Evolutionary conservation across 2,888 invertebrate genomes (phyloP), one percentile per base, ranked within the genome.

Genomic region (Laspeyria flexula): DNA sequence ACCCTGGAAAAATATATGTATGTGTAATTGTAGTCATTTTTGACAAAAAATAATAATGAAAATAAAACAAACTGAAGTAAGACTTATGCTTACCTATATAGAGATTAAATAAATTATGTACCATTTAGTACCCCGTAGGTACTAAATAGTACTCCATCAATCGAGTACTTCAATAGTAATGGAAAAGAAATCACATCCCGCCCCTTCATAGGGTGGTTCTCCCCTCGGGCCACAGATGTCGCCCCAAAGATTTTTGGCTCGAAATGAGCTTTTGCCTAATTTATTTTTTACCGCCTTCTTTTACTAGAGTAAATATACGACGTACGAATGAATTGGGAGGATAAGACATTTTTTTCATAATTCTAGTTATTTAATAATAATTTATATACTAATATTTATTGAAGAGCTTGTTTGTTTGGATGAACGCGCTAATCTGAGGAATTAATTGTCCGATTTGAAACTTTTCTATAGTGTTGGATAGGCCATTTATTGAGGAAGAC

Each of bases 211-310:
- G 51, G 51, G 51, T 42, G 27, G 35, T 45, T n/a, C 42, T 12
- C 45, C 71, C 74, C 77, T 73, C 74, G 78, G 82, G 83, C 83
- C 88, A 71, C 90, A 91, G 90, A 90, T 91, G 90, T 85, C 83
- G 86, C 77, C 62, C 60, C 72, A 75, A 79, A 81, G 85, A 87
- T 87, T 88, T 89, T 86, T 85, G 82, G 79, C 78, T 65, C 85
- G 79, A 88, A 91, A 91, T 90, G 92, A 89, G 90, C 87, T 90
- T 89, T 88, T 81, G 91, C 90, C 90, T 91, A 91, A 92, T 91
- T 92, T 91, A 91, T 91, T 92, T 92, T 92, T 92, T 92, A 89
- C 86, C 89, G 86, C 91, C 92, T 91, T 90, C 90, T 90, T 92
- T 88, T 89, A 74, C 85, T 78, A 77, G 80, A 83, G 89, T 86